These are phyloP conservation scores for Papilio polytes DNA, from an alignment of 1,140 invertebrate species.

Conservation along the genomic window DNA sequence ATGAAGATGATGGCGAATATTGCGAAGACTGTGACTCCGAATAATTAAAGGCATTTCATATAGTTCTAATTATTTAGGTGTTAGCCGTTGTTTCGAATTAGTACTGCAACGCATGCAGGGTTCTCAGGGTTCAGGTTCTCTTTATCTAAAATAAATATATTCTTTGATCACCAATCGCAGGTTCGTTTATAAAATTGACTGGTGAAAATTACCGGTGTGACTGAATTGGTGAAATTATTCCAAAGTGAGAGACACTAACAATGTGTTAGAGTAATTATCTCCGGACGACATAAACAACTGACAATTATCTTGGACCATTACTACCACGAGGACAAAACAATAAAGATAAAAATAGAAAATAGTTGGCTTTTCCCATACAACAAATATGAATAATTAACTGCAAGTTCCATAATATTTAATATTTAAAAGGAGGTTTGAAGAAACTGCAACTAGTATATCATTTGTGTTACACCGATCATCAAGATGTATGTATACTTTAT, in stretches of 20 bases:
- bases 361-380: not conserved
- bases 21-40: not conserved
- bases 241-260: not conserved
- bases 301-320: not conserved
- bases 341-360: slow-evolving; percentile 26
- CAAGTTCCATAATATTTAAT: not conserved
- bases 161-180: too few species aligned
- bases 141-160: not conserved
- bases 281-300: not conserved
- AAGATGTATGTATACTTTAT: not conserved
- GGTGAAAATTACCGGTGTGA: too few species aligned
- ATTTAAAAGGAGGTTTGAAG: not conserved
- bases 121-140: too few species aligned
- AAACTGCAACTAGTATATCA: not conserved
- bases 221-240: too few species aligned
- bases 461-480: not conserved
- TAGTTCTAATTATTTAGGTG: too few species aligned
- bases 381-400: not conserved
- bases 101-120: not conserved
- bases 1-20: not conserved
- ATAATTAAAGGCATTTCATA: not conserved
- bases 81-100: not conserved
- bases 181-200: too few species aligned
- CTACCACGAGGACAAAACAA: slow-evolving; percentile 14
- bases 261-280: not conserved